These are phyloP conservation scores for Drymodes brunneopygia DNA, from an alignment of 2,113 vertebrate species.

Conservation along the genomic window DNA sequence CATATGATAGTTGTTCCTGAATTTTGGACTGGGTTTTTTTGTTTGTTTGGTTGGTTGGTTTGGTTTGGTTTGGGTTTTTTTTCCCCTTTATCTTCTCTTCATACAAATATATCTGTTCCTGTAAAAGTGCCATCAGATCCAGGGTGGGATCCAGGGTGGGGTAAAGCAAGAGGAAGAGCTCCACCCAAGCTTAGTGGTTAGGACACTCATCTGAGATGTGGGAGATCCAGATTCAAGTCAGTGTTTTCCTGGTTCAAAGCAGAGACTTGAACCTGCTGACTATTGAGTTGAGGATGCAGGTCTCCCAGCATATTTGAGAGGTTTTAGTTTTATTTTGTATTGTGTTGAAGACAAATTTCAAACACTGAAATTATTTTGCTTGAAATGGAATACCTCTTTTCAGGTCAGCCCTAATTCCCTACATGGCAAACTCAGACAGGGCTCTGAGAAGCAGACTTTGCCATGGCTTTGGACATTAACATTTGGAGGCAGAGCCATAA, in stretches of 20 bases:
- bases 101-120: slow-evolving; percentile 13
- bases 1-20: not conserved
- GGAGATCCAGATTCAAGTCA: slow-evolving; percentile 23
- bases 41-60: too few relatives aligned
- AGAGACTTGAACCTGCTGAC: slow-evolving; percentile 15
- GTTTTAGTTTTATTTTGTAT: not conserved
- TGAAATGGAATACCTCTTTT: not conserved
- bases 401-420: not conserved
- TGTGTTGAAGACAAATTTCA: not conserved
- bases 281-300: not conserved
- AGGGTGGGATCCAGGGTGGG: slow-evolving; percentile 54
- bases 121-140: slow-evolving; percentile 50
- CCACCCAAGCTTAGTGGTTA: slow-evolving; percentile 56
- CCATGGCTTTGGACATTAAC: not conserved
- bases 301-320: not conserved
- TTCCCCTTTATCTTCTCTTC: not conserved
- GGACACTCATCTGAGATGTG: slow-evolving; percentile 29
- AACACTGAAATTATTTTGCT: not conserved
- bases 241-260: slow-evolving; percentile 46
- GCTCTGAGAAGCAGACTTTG: not conserved
- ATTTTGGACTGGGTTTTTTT: not conserved
- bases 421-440: not conserved
- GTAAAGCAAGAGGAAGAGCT: slow-evolving; percentile 47
- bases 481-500: not conserved
- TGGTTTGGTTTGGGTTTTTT: not conserved